phyloP scores from a whole-genome alignment of 2,113 vertebrate genomes.

The Crotalus helleri region DNA sequence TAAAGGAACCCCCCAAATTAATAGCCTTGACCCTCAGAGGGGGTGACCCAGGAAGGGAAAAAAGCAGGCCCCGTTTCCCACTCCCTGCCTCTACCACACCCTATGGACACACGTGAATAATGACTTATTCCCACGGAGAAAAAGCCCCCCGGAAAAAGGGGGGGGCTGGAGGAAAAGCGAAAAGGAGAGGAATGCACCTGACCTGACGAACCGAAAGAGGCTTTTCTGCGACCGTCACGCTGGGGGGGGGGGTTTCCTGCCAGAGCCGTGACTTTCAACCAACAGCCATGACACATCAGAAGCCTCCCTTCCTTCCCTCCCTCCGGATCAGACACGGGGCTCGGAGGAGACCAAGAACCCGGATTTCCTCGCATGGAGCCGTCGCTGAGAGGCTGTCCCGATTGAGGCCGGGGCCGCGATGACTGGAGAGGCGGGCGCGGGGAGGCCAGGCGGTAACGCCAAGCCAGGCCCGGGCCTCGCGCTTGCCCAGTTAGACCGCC shows the following conservation, averaged over 20 bases:
- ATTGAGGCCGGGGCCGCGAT: neutral
- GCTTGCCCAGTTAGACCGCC: neutral
- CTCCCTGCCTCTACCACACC: neutral
- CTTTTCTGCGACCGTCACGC: too few species aligned
- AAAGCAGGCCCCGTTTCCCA: neutral
- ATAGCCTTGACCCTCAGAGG: neutral
- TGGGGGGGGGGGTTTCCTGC: neutral
- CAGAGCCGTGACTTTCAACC: neutral
- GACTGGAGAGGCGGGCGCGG: neutral
- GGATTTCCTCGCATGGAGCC: fast-evolving
- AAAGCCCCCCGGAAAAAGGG: neutral
- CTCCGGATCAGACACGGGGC: neutral
- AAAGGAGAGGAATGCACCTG: too few species aligned
- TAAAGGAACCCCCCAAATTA: neutral
- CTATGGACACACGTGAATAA: too few species aligned
- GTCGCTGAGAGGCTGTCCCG: neutral
- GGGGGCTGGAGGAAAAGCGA: neutral
- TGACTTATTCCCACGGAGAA: neutral
- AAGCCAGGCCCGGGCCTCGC: neutral
- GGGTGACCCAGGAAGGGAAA: neutral
- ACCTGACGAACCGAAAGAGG: neutral
- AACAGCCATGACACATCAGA: neutral
- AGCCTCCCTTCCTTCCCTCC: neutral
- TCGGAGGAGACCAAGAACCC: neutral
- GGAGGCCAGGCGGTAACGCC: neutral